A percentile compares a stretch with the other conserved stretches of the same genome.
phyloP scores from a whole-genome alignment of 1,140 invertebrate species.

The Mercenaria mercenaria region DNA sequence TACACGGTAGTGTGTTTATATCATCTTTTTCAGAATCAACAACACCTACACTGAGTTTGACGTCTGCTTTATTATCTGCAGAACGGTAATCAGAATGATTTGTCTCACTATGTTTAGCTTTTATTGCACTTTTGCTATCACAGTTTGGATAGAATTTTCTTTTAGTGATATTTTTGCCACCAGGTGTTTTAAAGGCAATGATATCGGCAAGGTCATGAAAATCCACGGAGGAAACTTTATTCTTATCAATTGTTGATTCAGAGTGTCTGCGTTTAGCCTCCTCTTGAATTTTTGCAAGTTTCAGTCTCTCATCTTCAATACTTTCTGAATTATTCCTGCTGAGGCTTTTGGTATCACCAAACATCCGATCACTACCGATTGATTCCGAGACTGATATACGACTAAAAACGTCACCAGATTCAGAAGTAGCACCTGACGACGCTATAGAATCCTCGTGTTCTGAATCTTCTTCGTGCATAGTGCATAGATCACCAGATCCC shows the following conservation, averaged over 20 bases:
- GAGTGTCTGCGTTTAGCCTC: conserved; percentile 49
- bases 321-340: conserved; percentile 27
- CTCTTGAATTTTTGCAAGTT: conserved; percentile 35
- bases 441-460: conserved; percentile 21
- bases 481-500: conserved; percentile 42
- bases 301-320: conserved; percentile 37
- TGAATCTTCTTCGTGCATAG: conserved; percentile 59
- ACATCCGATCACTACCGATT: conserved; percentile 13
- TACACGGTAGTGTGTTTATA: background rate
- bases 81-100: background rate
- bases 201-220: conserved; percentile 17
- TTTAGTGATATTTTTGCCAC: background rate
- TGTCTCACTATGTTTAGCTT: background rate
- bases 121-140: background rate
- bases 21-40: background rate
- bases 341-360: background rate
- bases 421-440: conserved; percentile 45
- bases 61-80: background rate
- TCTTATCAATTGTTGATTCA: conserved; percentile 47
- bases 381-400: conserved; percentile 24
- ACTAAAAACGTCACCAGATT: conserved; percentile 45
- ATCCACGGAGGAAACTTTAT: background rate
- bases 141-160: background rate
- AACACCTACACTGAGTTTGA: background rate
- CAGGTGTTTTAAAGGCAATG: background rate